Evolutionary conservation across 2,888 invertebrate genomes (phyloP).

Genomic region (Blastobasis adustella): DNA sequence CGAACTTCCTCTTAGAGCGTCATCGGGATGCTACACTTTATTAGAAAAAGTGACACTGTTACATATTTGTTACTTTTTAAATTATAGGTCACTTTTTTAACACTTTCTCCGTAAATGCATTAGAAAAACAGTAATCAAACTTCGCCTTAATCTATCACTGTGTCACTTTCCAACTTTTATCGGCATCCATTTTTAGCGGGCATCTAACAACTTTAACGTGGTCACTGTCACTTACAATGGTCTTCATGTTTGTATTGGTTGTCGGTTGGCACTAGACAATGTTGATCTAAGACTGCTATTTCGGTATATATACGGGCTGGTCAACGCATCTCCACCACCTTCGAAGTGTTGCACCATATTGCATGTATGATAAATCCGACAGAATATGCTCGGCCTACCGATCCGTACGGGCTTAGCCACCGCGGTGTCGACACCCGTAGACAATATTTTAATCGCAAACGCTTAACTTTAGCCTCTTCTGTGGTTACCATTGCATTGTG

Average conservation of each 20-base stretch:
- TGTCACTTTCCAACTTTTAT: too few relatives aligned
- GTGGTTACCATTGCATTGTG: background rate
- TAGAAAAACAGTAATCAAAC: too few relatives aligned
- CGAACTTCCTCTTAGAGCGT: too few relatives aligned
- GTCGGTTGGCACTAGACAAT: slow-evolving; percentile 61
- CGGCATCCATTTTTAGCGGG: too few relatives aligned
- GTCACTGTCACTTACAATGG: slow-evolving; percentile 64
- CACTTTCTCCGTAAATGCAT: too few relatives aligned
- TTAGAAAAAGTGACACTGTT: too few relatives aligned
- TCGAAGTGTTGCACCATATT: slow-evolving; percentile 59
- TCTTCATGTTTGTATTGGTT: slow-evolving; percentile 64
- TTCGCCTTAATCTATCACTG: too few relatives aligned
- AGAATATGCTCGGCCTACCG: slow-evolving; percentile 45
- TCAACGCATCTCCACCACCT: slow-evolving; percentile 58
- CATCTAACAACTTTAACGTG: too few relatives aligned
- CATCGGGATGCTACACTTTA: too few relatives aligned
- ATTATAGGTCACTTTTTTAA: too few relatives aligned
- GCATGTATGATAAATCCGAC: slow-evolving; percentile 41
- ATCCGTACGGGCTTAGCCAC: slow-evolving; percentile 38
- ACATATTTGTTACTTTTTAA: too few relatives aligned
- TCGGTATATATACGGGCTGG: slow-evolving; percentile 60
- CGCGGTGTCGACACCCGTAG: slow-evolving; percentile 33
- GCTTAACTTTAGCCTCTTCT: slow-evolving; percentile 10
- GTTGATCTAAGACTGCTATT: slow-evolving; percentile 55
- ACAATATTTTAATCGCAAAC: slow-evolving; percentile 17